Evolutionary conservation across 2,888 invertebrate species (phyloP), one percentile per base, ranked within the genome.

Genomic region (Drosophila prolongata): DNA sequence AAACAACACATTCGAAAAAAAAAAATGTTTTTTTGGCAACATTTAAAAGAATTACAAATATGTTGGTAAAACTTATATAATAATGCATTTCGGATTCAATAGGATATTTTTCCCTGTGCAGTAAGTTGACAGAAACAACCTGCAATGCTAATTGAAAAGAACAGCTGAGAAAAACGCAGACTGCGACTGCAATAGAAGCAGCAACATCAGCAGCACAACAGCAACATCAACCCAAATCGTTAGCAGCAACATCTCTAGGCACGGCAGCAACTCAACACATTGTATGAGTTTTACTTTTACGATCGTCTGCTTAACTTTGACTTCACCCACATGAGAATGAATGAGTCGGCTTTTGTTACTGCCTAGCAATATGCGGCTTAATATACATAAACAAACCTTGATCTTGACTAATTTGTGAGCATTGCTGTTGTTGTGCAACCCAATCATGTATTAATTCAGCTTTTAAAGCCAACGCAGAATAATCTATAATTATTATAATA

Each of bases 401-500:
- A 88, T 88, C 87, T 77, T 83, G 87, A 86, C 82, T 73, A 83
- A 87, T 66, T 62, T 61, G 62, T 61, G 76, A 60, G 70, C 62
- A 42, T 19, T 35, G 62, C 55, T 52, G 46, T 53, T 57, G 56
- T 64, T 55, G 58, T 55, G 56, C 71, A 54, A 56, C 35, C 55
- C 66, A 38, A 74, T 62, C 53, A 85, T 77, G 83, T 88, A 88
- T 82, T 82, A 88, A 82, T 77, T 86, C 86, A 79, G 83, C 47
- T 58, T 47, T 55, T 24, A 69, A 77, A 83, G 61, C 68, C 47
- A 69, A 50, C 73, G 44, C 35, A 56, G 70, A 73, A 52, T 65
- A 61, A 54, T 64, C 64, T 64, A 44, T 71, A 72, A 54, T 71
- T 50, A 53, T 53, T n/a, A 65, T 56, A 47, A 46, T 42, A 43